These are phyloP conservation scores for Drosophila peninsularis DNA, from an alignment of 2,888 invertebrate species.

Conservation along the genomic window DNA sequence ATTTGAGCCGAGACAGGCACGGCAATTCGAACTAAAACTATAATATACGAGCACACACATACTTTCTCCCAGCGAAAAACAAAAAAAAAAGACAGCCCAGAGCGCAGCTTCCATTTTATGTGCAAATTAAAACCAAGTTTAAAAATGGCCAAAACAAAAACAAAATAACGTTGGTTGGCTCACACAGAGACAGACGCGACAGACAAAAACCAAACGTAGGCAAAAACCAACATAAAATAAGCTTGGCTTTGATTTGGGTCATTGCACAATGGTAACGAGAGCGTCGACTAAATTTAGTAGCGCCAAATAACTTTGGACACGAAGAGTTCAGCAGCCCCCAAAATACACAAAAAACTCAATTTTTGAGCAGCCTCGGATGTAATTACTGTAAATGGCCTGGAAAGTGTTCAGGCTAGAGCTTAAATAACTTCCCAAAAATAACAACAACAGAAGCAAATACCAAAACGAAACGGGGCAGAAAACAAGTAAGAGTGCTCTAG, in stretches of 20 bases:
- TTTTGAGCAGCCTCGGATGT: constrained; percentile 42
- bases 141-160: constrained; percentile 12
- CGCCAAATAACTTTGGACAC: constrained; percentile 46
- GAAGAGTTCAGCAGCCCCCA: constrained; percentile 38
- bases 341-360: constrained; percentile 5
- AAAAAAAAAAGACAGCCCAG: constrained; percentile 6
- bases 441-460: constrained; percentile 3
- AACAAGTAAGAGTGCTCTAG: constrained; percentile 5
- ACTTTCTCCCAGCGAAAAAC: constrained; percentile 57
- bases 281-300: constrained; percentile 69
- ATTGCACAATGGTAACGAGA: constrained; percentile 80
- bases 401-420: constrained; percentile 45
- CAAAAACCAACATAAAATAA: constrained; percentile 39
- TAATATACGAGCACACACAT: constrained; percentile 34
- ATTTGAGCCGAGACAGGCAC: constrained; percentile 22
- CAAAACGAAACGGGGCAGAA: background rate
- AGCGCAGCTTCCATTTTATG: constrained; percentile 61
- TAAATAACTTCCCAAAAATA: constrained; percentile 13
- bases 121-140: constrained; percentile 64
- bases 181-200: background rate
- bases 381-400: constrained; percentile 57
- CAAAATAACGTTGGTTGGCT: constrained; percentile 4
- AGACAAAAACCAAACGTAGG: constrained; percentile 18
- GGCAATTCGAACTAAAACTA: constrained; percentile 29
- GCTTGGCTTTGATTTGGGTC: constrained; percentile 74